Percentiles rank a stretch among this genome's conserved stretches.
phyloP scores from a whole-genome alignment of 2,113 vertebrate genomes.

The Paratilapia polleni region DNA sequence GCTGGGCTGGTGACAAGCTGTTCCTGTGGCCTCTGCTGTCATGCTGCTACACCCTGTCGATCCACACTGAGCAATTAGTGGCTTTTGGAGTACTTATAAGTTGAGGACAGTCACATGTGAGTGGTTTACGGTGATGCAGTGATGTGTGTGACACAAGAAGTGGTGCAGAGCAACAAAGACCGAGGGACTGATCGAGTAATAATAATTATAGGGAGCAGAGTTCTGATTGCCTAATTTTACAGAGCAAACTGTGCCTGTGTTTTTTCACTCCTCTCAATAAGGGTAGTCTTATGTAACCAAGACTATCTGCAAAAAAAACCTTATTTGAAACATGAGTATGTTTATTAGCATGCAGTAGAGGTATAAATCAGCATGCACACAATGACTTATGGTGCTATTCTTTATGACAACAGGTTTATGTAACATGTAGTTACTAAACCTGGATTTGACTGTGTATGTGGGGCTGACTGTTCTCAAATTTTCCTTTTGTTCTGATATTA shows the following conservation, averaged over 20 bases:
- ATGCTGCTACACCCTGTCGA: constrained; percentile 32
- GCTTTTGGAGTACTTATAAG: constrained; percentile 12
- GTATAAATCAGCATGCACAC: constrained; percentile 22
- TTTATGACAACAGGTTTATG: constrained; percentile 31
- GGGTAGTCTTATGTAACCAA: neutral
- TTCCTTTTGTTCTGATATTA: constrained; percentile 23
- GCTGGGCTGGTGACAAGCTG: constrained; percentile 54
- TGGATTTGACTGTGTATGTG: constrained; percentile 5
- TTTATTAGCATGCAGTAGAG: neutral
- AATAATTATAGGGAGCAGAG: constrained; percentile 3
- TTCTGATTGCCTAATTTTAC: constrained; percentile 1
- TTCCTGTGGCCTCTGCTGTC: constrained; percentile 36
- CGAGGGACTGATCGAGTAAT: neutral
- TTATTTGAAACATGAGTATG: constrained; percentile 19
- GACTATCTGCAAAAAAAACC: neutral
- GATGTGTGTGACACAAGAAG: neutral
- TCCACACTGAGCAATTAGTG: constrained; percentile 49
- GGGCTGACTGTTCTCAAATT: neutral
- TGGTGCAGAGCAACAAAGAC: neutral
- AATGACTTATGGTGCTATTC: neutral
- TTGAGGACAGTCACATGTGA: constrained; percentile 11
- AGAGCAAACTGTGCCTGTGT: neutral
- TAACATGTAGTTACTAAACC: constrained; percentile 21
- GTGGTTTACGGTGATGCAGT: constrained; percentile 6
- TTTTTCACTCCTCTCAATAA: neutral